These are phyloP conservation scores for Dolichotis patagonum DNA, from an alignment of 2,113 vertebrate species.

Conservation along the genomic window DNA sequence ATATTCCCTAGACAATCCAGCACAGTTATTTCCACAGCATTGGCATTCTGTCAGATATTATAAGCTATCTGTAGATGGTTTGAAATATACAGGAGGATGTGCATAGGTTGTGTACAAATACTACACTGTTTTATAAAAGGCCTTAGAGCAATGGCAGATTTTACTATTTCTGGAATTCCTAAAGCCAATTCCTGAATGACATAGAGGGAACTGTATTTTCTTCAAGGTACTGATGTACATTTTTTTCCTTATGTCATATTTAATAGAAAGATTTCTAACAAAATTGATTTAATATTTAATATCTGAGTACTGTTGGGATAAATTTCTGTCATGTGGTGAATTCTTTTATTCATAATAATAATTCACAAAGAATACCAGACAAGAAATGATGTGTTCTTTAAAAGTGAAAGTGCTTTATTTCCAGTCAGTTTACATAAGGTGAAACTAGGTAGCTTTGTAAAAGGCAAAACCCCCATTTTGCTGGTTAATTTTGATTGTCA, in stretches of 20 bases:
- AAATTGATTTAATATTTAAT: background rate
- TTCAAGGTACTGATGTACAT: background rate
- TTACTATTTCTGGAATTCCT: background rate
- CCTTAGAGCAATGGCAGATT: background rate
- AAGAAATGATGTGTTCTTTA: background rate
- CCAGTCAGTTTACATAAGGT: background rate
- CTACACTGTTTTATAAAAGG: background rate
- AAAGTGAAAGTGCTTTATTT: background rate
- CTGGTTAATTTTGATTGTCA: background rate
- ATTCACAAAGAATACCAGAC: background rate
- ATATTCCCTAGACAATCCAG: background rate
- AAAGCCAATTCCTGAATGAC: too few relatives aligned
- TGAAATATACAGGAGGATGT: background rate
- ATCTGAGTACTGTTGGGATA: background rate
- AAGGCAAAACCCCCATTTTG: background rate
- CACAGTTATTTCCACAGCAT: background rate
- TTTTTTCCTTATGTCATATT: background rate
- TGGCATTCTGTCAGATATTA: background rate
- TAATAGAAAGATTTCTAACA: background rate
- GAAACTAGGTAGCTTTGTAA: background rate
- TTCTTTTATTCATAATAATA: background rate
- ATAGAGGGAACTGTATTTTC: background rate
- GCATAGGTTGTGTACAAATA: background rate
- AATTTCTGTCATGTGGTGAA: background rate
- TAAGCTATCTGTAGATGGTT: background rate